Percentiles rank a stretch among this genome's conserved stretches.
phyloP scores from a whole-genome alignment of 2,797 vertebrate species.

The Crocodylus rhombifer region DNA sequence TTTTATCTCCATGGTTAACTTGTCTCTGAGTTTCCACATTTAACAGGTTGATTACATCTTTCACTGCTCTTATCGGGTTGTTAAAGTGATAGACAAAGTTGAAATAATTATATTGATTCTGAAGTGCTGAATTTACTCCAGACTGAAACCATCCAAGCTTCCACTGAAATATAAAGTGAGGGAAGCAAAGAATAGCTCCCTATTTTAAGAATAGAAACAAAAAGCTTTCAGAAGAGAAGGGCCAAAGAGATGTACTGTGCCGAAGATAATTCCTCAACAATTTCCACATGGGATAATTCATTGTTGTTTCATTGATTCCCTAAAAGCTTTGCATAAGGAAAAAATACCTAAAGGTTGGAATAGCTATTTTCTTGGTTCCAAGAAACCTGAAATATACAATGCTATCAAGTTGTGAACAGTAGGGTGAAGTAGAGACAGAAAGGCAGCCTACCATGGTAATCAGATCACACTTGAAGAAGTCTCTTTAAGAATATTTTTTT shows the following conservation, averaged over 20 bases:
- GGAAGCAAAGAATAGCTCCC: not conserved
- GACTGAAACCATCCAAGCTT: not conserved
- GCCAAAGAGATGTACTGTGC: not conserved
- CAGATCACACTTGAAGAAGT: not conserved
- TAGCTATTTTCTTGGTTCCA: not conserved
- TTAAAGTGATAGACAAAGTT: conserved; percentile 16
- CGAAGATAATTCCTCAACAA: not conserved
- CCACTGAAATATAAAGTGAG: not conserved
- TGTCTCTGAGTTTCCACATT: conserved; percentile 42
- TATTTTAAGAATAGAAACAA: not conserved
- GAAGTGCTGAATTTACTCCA: not conserved
- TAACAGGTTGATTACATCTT: conserved; percentile 41
- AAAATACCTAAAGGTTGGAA: not conserved
- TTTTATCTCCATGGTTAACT: conserved; percentile 34
- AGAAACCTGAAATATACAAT: too few relatives aligned
- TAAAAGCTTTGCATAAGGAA: not conserved
- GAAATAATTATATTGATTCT: not conserved
- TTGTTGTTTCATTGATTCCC: not conserved
- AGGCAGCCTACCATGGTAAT: not conserved
- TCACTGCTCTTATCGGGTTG: conserved; percentile 14
- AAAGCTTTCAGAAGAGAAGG: not conserved
- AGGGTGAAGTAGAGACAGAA: not conserved
- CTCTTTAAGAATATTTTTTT: not conserved
- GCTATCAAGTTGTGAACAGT: accelerated
- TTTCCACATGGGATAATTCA: not conserved